Conservation (phyloP, 2,888 invertebrate genomes). For the Polia nebulosa region DNA sequence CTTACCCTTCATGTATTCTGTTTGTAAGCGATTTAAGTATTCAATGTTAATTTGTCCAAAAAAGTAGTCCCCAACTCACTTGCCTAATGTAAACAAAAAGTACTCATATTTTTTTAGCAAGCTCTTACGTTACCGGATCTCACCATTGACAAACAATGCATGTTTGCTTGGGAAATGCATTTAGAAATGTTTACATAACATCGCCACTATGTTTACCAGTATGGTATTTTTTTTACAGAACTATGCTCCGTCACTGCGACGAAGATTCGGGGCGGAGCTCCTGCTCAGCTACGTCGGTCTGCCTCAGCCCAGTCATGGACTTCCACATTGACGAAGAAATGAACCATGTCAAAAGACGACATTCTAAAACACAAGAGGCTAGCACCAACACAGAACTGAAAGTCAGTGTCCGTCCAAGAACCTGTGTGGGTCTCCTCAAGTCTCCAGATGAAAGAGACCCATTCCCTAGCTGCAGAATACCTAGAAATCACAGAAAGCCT, state of each 20-base stretch:
- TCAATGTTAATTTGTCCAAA: background rate
- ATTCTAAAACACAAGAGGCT: conserved; percentile 80
- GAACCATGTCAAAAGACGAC: conserved; percentile 67
- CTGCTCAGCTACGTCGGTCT: conserved; percentile 86
- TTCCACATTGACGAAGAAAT: conserved; percentile 69
- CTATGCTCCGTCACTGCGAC: conserved; percentile 84
- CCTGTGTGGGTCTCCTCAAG: conserved; percentile 79
- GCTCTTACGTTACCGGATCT: conserved; percentile 2
- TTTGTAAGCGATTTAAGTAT: background rate
- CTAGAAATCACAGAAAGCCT: conserved; percentile 79
- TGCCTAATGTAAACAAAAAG: conserved; percentile 7
- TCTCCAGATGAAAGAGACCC: conserved; percentile 90
- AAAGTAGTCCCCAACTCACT: background rate
- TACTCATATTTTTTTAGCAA: conserved; percentile 2
- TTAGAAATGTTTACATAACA: conserved; percentile 28
- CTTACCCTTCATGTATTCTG: background rate
- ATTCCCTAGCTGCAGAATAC: conserved; percentile 83
- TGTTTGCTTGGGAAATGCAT: conserved; percentile 18
- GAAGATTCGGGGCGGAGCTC: conserved; percentile 89
- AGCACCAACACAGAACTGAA: conserved; percentile 90
- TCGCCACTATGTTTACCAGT: conserved; percentile 30
- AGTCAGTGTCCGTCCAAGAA: conserved; percentile 84
- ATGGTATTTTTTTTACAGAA: conserved; percentile 73
- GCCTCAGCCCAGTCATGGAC: conserved; percentile 82
- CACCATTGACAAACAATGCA: conserved; percentile 16